Base-by-base conservation (phyloP, 1,140 invertebrate genomes). In the Himalopsyche phryganea region DNA sequence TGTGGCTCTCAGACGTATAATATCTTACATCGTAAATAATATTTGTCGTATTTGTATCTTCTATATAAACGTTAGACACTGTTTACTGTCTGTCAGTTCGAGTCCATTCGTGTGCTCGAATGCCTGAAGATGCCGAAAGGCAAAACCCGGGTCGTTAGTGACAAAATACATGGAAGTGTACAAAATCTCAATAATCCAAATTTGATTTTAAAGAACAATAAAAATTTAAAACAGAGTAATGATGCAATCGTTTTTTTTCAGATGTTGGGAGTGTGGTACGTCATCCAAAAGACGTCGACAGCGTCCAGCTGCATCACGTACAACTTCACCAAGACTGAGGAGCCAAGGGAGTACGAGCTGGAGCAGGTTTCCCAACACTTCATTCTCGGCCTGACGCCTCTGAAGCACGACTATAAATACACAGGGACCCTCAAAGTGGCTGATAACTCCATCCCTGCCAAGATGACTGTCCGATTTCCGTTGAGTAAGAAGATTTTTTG, bases 231-330 rank as follows among this genome's bases (percentile, higher is more conserved):
- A n/a, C n/a, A n/a, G n/a, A n/a, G n/a, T n/a, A n/a, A n/a, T n/a
- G n/a, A n/a, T n/a, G n/a, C n/a, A n/a, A n/a, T n/a, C 4, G 23
- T 28, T 28, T 44, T 19, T 32, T 68, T 74, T 13, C 71, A 91
- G 88, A 83, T 91, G 70, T 70, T 91, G 36, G 90, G 89, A 0
- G 67, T 86, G 13, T 92, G 90, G 90, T 89, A 88, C 69, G 90
- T 89, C 0, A 84, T 92, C 13, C 86, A 91, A 70, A 92, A 91
- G 72, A 91, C 89, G 1, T 87, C 87, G 6, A 91, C 90, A 0
- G 85, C 84, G 0, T 90, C 87, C 33, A 80, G 83, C 60, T 92
- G 90, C 68, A 82, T 92, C 58, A 83, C 83, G 1, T 89, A 92
- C 68, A 91, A 91, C 68, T 90, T 90, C 67, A 87, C 84, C 0